A percentile compares a stretch with the other conserved stretches of the same genome.
Evolutionary conservation across 2,797 vertebrate species (phyloP).

Genomic region (Peromyscus eremicus): DNA sequence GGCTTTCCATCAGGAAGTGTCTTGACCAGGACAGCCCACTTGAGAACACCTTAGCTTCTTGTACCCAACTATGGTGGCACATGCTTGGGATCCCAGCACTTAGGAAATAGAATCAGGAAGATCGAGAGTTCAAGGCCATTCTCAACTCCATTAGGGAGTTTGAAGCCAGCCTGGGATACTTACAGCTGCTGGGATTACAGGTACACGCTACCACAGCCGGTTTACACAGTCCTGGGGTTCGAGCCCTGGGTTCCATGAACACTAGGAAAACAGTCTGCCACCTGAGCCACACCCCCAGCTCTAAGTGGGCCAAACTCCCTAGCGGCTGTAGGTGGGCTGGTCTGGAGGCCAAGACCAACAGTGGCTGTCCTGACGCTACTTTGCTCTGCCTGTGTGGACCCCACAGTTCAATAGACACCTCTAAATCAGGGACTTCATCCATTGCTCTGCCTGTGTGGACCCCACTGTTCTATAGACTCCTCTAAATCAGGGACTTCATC

Average conservation of each 20-base stretch:
- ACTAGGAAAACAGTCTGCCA: neutral
- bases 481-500: neutral
- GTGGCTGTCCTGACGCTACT: neutral
- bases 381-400: neutral
- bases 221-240: neutral
- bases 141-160: neutral
- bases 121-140: neutral
- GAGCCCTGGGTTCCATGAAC: neutral
- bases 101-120: neutral
- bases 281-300: neutral
- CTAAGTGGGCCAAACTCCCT: slow-evolving; percentile 26
- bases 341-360: neutral
- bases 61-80: neutral
- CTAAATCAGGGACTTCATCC: neutral
- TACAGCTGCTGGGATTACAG: no score
- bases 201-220: neutral
- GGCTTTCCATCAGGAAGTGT: neutral
- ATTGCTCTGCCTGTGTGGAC: neutral
- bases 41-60: neutral
- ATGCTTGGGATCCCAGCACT: neutral
- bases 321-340: neutral
- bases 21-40: neutral
- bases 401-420: fast-evolving
- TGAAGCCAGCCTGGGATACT: neutral
- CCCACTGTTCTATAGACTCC: fast-evolving